Conservation (phyloP, 2,888 invertebrate species). For the Nemapogon koenigi region DNA sequence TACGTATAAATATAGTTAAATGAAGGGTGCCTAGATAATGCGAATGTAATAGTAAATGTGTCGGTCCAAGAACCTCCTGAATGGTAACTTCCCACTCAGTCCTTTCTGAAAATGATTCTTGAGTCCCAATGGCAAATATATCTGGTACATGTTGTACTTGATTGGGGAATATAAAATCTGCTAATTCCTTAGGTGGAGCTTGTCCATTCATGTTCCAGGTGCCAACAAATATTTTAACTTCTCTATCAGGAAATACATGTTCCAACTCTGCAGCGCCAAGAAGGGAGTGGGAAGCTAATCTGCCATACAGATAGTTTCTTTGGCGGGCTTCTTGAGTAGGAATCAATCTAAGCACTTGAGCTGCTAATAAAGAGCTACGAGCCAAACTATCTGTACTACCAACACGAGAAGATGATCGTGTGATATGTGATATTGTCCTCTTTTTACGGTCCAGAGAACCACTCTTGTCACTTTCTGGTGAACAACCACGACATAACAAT, state of each 20-base stretch:
- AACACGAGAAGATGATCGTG: conserved; percentile 45
- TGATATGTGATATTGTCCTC: conserved; percentile 49
- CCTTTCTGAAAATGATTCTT: conserved; percentile 89
- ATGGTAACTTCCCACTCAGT: conserved; percentile 89
- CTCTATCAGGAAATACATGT: conserved; percentile 84
- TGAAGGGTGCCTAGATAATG: conserved; percentile 85
- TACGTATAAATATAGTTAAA: conserved; percentile 83
- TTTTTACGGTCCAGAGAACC: conserved; percentile 53
- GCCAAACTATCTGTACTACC: conserved; percentile 73
- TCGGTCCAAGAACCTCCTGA: conserved; percentile 92
- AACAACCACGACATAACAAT: conserved; percentile 45
- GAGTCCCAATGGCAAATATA: conserved; percentile 91
- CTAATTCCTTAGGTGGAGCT: conserved; percentile 82
- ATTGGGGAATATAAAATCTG: conserved; percentile 89
- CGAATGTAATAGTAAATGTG: conserved; percentile 90
- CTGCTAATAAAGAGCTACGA: conserved; percentile 76
- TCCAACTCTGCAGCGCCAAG: conserved; percentile 86
- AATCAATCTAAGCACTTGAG: conserved; percentile 81
- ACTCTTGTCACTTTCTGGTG: conserved; percentile 55
- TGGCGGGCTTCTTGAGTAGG: conserved; percentile 83
- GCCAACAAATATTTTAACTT: conserved; percentile 87
- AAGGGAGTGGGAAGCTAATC: conserved; percentile 80
- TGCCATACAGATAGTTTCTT: conserved; percentile 82
- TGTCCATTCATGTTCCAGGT: conserved; percentile 99
- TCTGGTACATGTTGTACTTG: conserved; percentile 88